Conservation (phyloP, 2,888 invertebrate genomes). For the Clepsis dumicolana region DNA sequence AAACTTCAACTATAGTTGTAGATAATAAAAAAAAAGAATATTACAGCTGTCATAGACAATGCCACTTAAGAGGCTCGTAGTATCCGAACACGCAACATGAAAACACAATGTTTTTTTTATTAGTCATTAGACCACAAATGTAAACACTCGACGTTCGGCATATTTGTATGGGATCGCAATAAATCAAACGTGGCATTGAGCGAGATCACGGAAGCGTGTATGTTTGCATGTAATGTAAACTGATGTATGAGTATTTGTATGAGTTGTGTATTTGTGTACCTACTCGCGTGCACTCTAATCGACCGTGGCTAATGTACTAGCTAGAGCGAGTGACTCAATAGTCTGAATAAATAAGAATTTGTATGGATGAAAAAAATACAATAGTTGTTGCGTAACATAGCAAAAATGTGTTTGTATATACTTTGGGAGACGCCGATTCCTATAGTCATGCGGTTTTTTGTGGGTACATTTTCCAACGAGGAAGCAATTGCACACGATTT, state of each 20-base stretch:
- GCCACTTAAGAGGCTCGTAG: not conserved
- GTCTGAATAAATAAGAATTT: conserved; percentile 31
- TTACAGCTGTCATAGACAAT: conserved; percentile 1
- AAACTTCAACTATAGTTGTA: too few species aligned
- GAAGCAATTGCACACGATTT: too few species aligned
- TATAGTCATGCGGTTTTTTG: not conserved
- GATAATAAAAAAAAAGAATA: too few species aligned
- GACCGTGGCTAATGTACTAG: conserved; percentile 53
- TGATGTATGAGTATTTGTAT: conserved; percentile 4
- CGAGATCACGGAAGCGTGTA: conserved; percentile 52
- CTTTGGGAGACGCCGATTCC: too few species aligned
- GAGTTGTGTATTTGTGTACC: conserved; percentile 14
- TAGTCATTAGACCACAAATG: conserved; percentile 16
- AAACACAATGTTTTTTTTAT: conserved; percentile 16
- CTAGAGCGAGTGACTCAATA: conserved; percentile 47
- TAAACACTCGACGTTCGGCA: conserved; percentile 31
- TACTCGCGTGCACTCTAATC: conserved; percentile 32
- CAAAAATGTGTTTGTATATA: not conserved
- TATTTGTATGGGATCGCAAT: conserved; percentile 40
- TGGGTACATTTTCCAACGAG: too few species aligned
- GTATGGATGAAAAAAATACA: not conserved
- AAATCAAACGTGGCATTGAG: conserved; percentile 50
- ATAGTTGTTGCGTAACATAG: conserved; percentile 1
- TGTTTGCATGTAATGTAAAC: conserved; percentile 30
- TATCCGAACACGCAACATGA: conserved; percentile 21